phyloP scores from a whole-genome alignment of 2,888 invertebrate genomes.

The Orthonychiurus folsomi region DNA sequence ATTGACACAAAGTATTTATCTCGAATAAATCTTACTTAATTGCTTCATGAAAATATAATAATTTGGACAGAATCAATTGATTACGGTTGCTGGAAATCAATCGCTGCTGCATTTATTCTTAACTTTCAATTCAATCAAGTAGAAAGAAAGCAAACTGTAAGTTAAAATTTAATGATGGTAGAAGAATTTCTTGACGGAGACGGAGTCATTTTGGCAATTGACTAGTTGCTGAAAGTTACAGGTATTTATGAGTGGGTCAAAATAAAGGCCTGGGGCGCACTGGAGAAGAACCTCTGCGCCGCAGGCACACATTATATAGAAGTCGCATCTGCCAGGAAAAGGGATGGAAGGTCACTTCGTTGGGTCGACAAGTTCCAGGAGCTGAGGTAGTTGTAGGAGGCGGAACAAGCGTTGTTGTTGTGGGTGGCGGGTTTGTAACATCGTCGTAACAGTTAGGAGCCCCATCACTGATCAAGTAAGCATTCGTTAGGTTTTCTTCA shows the following conservation, averaged over 20 bases:
- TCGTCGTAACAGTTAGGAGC: constrained; percentile 16
- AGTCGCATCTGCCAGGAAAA: constrained; percentile 24
- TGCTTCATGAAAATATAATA: no score
- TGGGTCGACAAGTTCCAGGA: constrained; percentile 21
- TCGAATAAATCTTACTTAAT: no score
- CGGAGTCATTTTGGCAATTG: constrained; percentile 10
- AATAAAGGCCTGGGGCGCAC: constrained; percentile 30
- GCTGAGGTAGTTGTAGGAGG: constrained; percentile 12
- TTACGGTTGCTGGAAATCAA: no score
- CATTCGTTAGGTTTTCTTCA: neutral
- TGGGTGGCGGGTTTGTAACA: constrained; percentile 5
- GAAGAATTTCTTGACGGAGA: neutral
- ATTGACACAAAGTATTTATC: no score
- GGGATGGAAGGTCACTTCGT: constrained; percentile 27
- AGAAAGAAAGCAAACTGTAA: no score
- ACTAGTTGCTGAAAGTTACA: constrained; percentile 35
- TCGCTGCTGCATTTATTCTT: no score
- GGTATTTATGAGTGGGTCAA: constrained; percentile 24
- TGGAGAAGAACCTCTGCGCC: constrained; percentile 25
- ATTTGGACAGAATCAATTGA: no score
- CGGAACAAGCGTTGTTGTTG: constrained; percentile 9
- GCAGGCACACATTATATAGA: constrained; percentile 32
- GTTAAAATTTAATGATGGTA: neutral
- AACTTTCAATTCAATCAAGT: no score
- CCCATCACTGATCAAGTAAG: constrained; percentile 11